Evolutionary conservation across 2,797 vertebrate genomes (phyloP).

Genomic region (Coluber constrictor): DNA sequence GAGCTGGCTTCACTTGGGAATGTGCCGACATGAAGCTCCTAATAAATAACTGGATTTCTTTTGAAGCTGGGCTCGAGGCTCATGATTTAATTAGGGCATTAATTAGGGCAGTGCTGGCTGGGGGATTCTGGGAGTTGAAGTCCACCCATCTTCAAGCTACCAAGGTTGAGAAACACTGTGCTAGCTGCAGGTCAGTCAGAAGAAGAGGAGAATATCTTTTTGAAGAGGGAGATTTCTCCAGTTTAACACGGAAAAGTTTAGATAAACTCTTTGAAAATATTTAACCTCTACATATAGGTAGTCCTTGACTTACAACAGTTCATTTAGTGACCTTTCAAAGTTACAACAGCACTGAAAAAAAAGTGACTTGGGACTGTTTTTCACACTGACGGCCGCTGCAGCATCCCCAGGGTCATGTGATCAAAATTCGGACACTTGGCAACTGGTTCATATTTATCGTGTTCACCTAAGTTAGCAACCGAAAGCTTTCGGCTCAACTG

Average conservation of each 20-base stretch:
- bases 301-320: neutral
- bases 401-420: neutral
- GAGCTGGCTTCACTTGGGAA: too few relatives aligned
- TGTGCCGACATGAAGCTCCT: too few relatives aligned
- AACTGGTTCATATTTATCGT: neutral
- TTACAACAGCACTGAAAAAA: neutral
- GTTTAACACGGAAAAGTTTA: neutral
- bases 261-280: neutral
- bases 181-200: neutral
- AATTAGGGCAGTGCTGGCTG: too few relatives aligned
- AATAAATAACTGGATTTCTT: too few relatives aligned
- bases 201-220: neutral
- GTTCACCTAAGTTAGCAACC: neutral
- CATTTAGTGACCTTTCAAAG: neutral
- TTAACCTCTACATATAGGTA: neutral
- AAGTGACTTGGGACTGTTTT: neutral
- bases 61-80: too few relatives aligned
- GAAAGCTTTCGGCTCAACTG: neutral
- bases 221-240: neutral
- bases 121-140: too few relatives aligned
- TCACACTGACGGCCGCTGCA: neutral
- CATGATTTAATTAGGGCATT: too few relatives aligned
- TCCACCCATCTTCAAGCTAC: neutral
- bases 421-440: neutral
- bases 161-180: neutral